Evolutionary conservation across 2,797 vertebrate genomes (phyloP).

Genomic region (Pangasius mekongensis): DNA sequence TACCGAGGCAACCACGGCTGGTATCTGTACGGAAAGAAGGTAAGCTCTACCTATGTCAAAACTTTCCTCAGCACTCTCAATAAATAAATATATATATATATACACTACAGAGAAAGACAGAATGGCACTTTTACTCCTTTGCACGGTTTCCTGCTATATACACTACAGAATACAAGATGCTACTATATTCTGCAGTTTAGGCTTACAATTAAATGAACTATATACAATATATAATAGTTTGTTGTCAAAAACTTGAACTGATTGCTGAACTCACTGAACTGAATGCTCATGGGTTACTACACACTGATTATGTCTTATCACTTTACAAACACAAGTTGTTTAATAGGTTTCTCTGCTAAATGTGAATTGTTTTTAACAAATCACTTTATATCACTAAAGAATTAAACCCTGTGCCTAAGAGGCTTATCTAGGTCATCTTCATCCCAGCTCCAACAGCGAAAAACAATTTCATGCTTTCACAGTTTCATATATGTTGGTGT

Average conservation of each 20-base stretch:
- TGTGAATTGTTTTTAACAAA: neutral
- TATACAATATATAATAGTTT: neutral
- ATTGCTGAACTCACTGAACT: neutral
- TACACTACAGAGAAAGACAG: neutral
- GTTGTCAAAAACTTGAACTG: neutral
- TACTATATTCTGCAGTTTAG: neutral
- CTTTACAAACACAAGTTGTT: neutral
- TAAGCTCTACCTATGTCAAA: conserved; percentile 32
- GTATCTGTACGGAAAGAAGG: conserved; percentile 68
- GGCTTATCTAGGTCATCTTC: neutral
- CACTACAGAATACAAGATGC: neutral
- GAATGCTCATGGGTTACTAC: neutral
- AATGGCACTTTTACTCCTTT: neutral
- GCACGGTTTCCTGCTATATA: neutral
- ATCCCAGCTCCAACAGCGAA: neutral
- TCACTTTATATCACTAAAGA: neutral
- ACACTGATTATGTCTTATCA: neutral
- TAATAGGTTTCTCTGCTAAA: neutral
- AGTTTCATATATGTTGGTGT: neutral
- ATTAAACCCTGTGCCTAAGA: neutral
- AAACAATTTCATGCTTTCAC: neutral
- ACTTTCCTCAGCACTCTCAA: neutral
- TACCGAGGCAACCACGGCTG: conserved; percentile 61
- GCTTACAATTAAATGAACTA: neutral
- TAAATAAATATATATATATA: neutral